These are phyloP conservation scores for Agrypnia vestita DNA, from an alignment of 1,140 invertebrate genomes.

Conservation along the genomic window DNA sequence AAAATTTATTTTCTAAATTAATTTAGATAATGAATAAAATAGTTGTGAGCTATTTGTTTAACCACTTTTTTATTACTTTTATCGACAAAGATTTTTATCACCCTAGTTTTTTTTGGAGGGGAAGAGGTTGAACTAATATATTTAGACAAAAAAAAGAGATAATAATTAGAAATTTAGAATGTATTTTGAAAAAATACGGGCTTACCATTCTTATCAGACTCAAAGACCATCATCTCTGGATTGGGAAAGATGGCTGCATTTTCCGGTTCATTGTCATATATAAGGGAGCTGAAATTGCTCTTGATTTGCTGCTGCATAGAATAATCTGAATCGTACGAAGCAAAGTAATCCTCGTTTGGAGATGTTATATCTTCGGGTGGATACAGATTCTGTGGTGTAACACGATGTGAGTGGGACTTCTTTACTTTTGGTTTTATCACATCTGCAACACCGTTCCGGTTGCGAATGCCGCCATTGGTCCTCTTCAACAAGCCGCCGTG, in stretches of 20 bases:
- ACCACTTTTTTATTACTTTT: no score
- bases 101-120: no score
- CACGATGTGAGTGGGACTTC: conserved; percentile 25
- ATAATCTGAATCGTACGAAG: conserved; percentile 57
- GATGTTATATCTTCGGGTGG: conserved; percentile 54
- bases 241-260: conserved; percentile 57
- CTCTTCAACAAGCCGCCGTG: neutral
- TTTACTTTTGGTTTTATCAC: conserved; percentile 24
- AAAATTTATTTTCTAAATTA: no score
- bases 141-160: no score
- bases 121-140: no score
- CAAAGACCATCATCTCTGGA: conserved; percentile 59
- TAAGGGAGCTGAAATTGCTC: conserved; percentile 53
- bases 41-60: no score
- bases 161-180: no score
- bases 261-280: conserved; percentile 51
- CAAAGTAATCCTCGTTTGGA: conserved; percentile 53
- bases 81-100: no score
- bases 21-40: no score
- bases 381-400: conserved; percentile 48
- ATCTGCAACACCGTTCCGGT: neutral
- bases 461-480: neutral
- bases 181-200: neutral
- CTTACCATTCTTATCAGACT: conserved; percentile 53
- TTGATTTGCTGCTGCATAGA: conserved; percentile 39